Conservation (phyloP, 1,140 invertebrate species). For the Marisa cornuarietis region DNA sequence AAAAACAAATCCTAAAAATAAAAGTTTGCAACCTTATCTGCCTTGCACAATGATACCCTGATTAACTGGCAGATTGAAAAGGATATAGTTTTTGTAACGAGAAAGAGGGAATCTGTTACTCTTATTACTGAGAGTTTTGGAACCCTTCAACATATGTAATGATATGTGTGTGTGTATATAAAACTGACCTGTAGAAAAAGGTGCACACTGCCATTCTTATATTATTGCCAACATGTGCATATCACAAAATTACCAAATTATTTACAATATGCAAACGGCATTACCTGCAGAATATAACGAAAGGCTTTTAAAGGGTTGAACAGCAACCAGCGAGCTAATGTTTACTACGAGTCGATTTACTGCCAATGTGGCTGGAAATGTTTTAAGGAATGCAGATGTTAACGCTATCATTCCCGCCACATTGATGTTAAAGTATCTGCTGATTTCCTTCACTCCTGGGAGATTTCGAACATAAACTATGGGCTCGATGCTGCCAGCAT, state of each 20-base stretch:
- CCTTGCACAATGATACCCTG: too few species aligned
- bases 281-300: conserved; percentile 84
- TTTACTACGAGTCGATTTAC: conserved; percentile 78
- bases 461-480: conserved; percentile 71
- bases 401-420: conserved; percentile 80
- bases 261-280: background rate
- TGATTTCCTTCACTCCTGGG: conserved; percentile 60
- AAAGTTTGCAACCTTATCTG: too few species aligned
- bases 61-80: too few species aligned
- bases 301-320: conserved; percentile 80
- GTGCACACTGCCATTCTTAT: background rate
- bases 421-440: conserved; percentile 80
- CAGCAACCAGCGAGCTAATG: conserved; percentile 84
- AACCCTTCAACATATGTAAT: background rate
- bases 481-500: conserved; percentile 85
- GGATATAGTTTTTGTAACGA: too few species aligned
- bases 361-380: conserved; percentile 66
- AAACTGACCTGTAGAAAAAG: background rate
- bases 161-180: background rate
- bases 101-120: too few species aligned
- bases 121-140: too few species aligned
- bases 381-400: conserved; percentile 79
- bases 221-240: background rate
- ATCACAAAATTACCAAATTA: background rate
- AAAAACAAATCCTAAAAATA: too few species aligned